These are phyloP conservation scores for Rynchops niger DNA, from an alignment of 2,113 vertebrate species.

Conservation along the genomic window DNA sequence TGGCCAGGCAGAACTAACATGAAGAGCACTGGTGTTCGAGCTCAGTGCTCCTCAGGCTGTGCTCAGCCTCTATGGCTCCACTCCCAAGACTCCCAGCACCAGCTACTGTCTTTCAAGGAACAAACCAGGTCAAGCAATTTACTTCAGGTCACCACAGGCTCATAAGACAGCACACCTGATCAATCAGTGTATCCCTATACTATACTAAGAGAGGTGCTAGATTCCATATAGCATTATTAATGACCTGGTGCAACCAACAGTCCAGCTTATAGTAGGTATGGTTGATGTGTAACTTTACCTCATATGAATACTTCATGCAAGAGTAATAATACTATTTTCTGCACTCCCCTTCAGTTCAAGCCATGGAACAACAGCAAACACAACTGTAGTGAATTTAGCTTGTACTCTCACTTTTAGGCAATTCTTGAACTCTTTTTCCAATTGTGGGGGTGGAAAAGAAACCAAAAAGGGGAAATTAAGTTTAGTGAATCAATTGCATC, in stretches of 20 bases:
- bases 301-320: not conserved
- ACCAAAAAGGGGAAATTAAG: not conserved
- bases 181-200: not conserved
- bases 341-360: not conserved
- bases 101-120: not conserved
- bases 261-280: not conserved
- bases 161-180: not conserved
- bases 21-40: not conserved
- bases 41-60: not conserved
- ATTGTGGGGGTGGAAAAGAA: not conserved
- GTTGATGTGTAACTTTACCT: not conserved
- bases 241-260: not conserved
- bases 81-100: not conserved
- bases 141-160: not conserved
- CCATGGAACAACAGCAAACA: not conserved
- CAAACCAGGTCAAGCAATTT: not conserved
- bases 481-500: not conserved
- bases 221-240: not conserved
- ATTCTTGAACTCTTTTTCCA: not conserved
- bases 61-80: not conserved
- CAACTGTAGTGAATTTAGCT: not conserved
- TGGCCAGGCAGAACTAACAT: not conserved
- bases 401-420: not conserved
- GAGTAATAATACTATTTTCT: not conserved
- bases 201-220: not conserved